Evolutionary conservation across 2,113 vertebrate species (phyloP).

Genomic region (Mixornis gularis): DNA sequence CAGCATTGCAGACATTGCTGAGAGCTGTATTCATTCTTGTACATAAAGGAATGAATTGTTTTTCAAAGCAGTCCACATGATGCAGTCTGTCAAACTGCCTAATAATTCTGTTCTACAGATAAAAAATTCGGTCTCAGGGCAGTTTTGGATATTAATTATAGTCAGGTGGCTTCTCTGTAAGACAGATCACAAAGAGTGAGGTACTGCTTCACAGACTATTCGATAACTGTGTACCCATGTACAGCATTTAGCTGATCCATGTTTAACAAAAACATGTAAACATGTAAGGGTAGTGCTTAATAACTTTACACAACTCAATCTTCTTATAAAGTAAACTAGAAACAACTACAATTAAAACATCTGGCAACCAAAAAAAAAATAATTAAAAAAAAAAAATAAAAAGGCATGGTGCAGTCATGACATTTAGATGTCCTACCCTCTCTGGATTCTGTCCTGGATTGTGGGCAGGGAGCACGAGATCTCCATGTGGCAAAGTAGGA

Average conservation of each 20-base stretch:
- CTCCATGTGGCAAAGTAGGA: neutral
- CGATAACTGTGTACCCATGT: neutral
- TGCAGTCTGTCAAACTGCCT: constrained; percentile 10
- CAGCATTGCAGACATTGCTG: neutral
- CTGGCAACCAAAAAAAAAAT: neutral
- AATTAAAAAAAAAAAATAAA: neutral
- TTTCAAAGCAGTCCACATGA: neutral
- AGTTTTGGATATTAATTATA: neutral
- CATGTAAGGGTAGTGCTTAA: neutral
- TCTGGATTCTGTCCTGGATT: neutral
- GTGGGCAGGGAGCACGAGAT: neutral
- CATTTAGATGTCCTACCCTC: neutral
- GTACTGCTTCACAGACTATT: neutral
- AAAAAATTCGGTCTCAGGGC: neutral
- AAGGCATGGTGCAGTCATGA: neutral
- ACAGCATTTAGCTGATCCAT: neutral
- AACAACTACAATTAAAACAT: neutral
- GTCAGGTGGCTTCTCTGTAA: neutral
- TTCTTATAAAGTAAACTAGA: neutral
- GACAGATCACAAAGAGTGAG: neutral
- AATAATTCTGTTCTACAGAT: neutral
- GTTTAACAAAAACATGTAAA: neutral
- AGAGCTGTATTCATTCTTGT: neutral
- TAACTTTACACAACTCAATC: neutral
- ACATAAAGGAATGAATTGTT: constrained; percentile 26